A percentile compares a stretch with the other conserved stretches of the same genome.
Conservation (phyloP, 2,113 vertebrate genomes). For the Columbina picui region DNA sequence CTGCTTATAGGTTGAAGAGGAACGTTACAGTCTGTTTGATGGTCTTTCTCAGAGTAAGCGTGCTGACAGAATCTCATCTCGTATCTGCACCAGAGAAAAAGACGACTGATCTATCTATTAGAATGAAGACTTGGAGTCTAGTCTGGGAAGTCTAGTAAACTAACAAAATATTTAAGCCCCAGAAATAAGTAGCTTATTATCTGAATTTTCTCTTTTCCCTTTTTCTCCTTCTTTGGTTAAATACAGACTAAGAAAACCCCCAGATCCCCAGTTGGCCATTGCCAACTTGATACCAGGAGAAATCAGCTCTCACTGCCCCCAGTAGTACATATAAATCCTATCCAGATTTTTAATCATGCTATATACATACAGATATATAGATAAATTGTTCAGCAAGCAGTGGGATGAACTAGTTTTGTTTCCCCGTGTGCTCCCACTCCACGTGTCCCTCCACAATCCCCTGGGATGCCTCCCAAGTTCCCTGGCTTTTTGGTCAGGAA, state of each 20-base stretch:
- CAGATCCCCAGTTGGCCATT: not conserved
- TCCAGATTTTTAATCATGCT: not conserved
- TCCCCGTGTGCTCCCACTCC: not conserved
- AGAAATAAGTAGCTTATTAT: not conserved
- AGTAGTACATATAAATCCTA: not conserved
- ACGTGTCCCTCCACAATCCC: fast-evolving
- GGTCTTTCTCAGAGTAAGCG: not conserved
- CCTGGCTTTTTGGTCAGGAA: not conserved
- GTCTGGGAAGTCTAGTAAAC: not conserved
- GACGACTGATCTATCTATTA: not conserved
- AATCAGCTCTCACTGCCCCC: not conserved
- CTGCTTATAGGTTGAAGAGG: not conserved
- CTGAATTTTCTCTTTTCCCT: not conserved
- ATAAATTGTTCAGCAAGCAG: not conserved
- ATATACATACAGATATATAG: not conserved
- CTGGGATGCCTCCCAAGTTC: not conserved
- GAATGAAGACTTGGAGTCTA: not conserved
- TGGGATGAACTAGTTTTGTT: not conserved
- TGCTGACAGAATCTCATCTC: not conserved
- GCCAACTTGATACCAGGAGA: not conserved
- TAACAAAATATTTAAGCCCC: not conserved
- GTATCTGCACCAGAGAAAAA: not conserved
- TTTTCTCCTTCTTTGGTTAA: not conserved
- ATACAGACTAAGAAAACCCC: not conserved
- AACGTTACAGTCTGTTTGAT: not conserved